phyloP scores from a whole-genome alignment of 2,888 invertebrate species.

The Thereva unica region DNA sequence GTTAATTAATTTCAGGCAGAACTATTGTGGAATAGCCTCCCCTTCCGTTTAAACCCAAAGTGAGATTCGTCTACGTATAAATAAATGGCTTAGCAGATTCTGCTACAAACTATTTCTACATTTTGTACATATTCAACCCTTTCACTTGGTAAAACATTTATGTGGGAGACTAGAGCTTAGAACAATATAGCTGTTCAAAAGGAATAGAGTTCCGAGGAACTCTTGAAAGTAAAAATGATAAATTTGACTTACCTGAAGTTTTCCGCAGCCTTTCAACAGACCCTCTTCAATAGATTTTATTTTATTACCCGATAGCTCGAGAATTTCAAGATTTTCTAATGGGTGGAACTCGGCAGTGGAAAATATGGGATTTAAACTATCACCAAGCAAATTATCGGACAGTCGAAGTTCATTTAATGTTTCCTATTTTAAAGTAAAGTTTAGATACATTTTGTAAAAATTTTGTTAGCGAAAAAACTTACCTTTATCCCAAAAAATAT shows the following conservation, averaged over 20 bases:
- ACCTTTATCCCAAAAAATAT: constrained; percentile 68
- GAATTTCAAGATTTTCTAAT: constrained; percentile 69
- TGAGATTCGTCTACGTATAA: too few relatives aligned
- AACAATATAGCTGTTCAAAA: too few relatives aligned
- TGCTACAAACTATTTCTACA: too few relatives aligned
- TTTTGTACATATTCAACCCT: too few relatives aligned
- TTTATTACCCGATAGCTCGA: constrained; percentile 80
- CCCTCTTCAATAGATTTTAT: constrained; percentile 85
- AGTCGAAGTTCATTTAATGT: constrained; percentile 73
- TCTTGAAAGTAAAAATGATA: constrained; percentile 4
- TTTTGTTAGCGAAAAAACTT: constrained; percentile 16
- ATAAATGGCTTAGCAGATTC: too few relatives aligned
- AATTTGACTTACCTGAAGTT: constrained; percentile 65
- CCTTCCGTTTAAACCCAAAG: too few relatives aligned
- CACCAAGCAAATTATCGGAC: constrained; percentile 83
- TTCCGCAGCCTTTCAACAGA: constrained; percentile 79
- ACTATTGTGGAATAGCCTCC: too few relatives aligned
- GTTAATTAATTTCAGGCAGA: too few relatives aligned
- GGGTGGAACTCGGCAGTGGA: constrained; percentile 83
- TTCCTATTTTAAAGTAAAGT: constrained; percentile 51
- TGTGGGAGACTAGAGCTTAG: too few relatives aligned
- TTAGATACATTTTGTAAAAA: constrained; percentile 5
- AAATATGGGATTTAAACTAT: constrained; percentile 88
- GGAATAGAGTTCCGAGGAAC: not conserved
- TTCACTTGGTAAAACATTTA: too few relatives aligned